Evolutionary conservation across 92 coral and sea anemone genomes (phyloP), one percentile per base, ranked within the genome.

Genomic region (Umimayanthus kanabou): DNA sequence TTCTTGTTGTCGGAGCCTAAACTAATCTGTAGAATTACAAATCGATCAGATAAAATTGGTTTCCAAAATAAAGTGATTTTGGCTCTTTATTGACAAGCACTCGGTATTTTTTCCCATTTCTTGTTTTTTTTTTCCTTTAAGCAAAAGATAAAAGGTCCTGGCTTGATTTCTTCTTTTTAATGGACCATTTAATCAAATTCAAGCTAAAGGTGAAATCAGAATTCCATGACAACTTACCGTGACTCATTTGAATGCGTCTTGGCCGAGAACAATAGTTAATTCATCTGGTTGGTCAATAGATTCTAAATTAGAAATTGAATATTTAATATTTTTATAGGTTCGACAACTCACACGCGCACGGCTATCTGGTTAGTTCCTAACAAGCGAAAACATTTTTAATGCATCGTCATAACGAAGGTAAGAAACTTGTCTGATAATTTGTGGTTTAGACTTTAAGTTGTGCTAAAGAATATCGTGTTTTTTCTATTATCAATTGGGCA

Each of bases 171-270:
- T 37, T 6, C 5, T 39, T 73, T 71, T 1, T 23, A 73, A 43
- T 16, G 23, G 25, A 5, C 43, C 22, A 14, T 73, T 6, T 40
- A 33, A 73, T 40, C 13, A 73, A 73, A 53, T 15, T 53, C 58
- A 53, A 53, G 58, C 58, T 53, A 4, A 47, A 47, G 6, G 14
- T 1, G 66, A 57, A 57, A 5, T 15, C 2, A 61, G 69, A 77
- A 25, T 9, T 15, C 64, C 82, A 78, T 78, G 65, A 29, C 82
- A 78, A 78, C 82, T 7, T 3, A 26, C 39, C 82, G 39, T 49
- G 25, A 29, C 82, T 78, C 58, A 49, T 10, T 78, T 47, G 82
- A 78, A 78, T 78, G 58, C 58, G 29, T 7, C 65, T 47, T 77
- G 33, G 64, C n/a, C 8, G 8, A 43, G 82, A 75, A 47, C 2